Evolutionary conservation across 2,113 vertebrate species (phyloP).

Genomic region (Lophotis ruficrista): DNA sequence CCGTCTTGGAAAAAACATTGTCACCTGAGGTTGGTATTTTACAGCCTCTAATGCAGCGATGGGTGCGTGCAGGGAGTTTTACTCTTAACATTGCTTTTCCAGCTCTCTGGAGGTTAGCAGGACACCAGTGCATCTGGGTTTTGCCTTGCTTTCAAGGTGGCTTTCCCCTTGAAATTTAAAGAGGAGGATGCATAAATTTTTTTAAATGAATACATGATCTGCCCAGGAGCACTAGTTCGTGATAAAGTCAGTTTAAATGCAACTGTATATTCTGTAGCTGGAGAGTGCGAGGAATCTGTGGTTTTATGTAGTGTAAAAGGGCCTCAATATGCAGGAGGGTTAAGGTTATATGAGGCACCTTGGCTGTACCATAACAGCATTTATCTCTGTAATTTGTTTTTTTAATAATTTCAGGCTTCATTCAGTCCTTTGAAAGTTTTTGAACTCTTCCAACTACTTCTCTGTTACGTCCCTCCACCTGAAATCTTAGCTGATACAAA

Average conservation of each 20-base stretch:
- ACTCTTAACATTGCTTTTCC: not conserved
- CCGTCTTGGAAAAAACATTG: not conserved
- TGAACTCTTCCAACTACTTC: not conserved
- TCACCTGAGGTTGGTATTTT: not conserved
- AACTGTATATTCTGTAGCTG: not conserved
- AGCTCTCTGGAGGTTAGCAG: not conserved
- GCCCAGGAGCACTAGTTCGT: not conserved
- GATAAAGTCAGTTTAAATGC: not conserved
- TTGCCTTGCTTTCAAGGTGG: not conserved
- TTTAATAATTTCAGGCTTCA: not conserved
- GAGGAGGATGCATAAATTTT: not conserved
- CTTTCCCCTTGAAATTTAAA: not conserved
- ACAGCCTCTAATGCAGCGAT: not conserved
- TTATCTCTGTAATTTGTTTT: not conserved
- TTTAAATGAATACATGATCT: not conserved
- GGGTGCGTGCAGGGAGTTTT: not conserved
- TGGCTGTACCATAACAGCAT: not conserved
- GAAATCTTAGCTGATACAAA: not conserved
- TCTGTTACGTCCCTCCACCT: not conserved
- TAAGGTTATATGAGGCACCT: not conserved
- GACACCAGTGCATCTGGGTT: not conserved
- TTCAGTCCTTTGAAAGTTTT: not conserved
- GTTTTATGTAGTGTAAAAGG: not conserved
- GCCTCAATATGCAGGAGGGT: not conserved
- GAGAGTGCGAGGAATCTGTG: not conserved